Evolutionary conservation across 2,797 vertebrate species (phyloP).

Genomic region (Cheirogaleus major): DNA sequence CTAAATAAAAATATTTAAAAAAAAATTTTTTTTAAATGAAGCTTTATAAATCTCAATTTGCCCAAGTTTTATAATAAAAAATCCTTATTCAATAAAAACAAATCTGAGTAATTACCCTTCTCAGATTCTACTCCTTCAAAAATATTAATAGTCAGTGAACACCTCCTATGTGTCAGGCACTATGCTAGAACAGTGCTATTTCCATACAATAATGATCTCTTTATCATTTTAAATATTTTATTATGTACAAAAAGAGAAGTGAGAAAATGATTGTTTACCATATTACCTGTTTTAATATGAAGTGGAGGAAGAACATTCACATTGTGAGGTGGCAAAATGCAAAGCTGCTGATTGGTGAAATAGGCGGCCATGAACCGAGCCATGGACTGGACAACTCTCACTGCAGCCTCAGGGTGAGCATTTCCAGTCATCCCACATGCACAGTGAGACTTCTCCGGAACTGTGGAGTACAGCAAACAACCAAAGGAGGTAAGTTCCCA

Average conservation of each 20-base stretch:
- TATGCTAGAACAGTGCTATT: background rate
- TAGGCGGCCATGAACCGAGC: slow-evolving; percentile 97
- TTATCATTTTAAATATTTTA: background rate
- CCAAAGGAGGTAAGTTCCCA: background rate
- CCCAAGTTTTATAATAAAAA: background rate
- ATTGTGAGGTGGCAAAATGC: slow-evolving; percentile 92
- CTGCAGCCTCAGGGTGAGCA: slow-evolving; percentile 87
- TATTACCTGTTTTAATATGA: slow-evolving; percentile 89
- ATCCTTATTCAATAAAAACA: background rate
- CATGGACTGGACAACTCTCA: slow-evolving; percentile 91
- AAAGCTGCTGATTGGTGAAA: slow-evolving; percentile 93
- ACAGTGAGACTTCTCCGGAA: slow-evolving; percentile 74
- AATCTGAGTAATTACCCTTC: background rate
- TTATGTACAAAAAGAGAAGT: background rate
- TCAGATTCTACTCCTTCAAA: background rate
- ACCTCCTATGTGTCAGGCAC: background rate
- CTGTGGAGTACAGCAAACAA: slow-evolving; percentile 44
- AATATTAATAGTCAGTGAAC: background rate
- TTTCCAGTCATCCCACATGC: slow-evolving; percentile 77
- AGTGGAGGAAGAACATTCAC: slow-evolving; percentile 92
- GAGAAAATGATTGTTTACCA: background rate
- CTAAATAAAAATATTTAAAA: background rate
- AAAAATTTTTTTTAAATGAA: background rate
- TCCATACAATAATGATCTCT: background rate
- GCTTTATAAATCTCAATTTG: background rate